Percentiles rank a stretch among this genome's conserved stretches.
These are phyloP conservation scores for Hippocampus barbouri DNA, from an alignment of 2,113 vertebrate genomes.

Conservation along the genomic window DNA sequence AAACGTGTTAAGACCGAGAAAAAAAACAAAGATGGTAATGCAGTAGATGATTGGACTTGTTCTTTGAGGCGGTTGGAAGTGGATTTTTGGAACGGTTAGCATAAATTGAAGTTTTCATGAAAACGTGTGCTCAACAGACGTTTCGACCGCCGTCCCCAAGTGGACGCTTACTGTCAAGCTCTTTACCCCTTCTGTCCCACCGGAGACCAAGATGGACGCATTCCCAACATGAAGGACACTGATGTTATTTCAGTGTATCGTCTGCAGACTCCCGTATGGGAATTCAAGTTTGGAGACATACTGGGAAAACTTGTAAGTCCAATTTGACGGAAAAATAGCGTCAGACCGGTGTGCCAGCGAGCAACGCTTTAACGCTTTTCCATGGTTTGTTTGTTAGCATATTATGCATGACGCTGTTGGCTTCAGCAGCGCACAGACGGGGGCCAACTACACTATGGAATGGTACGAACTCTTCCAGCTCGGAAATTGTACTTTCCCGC, in stretches of 20 bases:
- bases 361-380: not conserved
- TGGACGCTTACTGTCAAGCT: slow-evolving; percentile 89
- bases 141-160: slow-evolving; percentile 81
- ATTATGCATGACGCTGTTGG: slow-evolving; percentile 97
- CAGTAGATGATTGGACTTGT: not conserved
- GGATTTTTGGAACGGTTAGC: not conserved
- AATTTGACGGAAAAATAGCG: not conserved
- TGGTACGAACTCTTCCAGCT: slow-evolving; percentile 99
- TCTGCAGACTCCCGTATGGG: slow-evolving; percentile 93
- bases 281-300: slow-evolving; percentile 91
- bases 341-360: not conserved
- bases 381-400: slow-evolving; percentile 70
- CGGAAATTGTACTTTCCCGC: slow-evolving; percentile 97
- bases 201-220: slow-evolving; percentile 74
- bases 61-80: not conserved
- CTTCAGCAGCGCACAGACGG: slow-evolving; percentile 79
- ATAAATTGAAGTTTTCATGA: not conserved
- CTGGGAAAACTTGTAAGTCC: slow-evolving; percentile 85
- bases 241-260: slow-evolving; percentile 87
- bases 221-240: slow-evolving; percentile 78
- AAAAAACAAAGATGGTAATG: no score
- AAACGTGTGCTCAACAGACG: slow-evolving; percentile 72
- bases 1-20: no score
- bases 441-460: slow-evolving; percentile 90
- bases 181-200: slow-evolving; percentile 91